Conservation (phyloP, 2,888 invertebrate species). For the Morpho helenor region DNA sequence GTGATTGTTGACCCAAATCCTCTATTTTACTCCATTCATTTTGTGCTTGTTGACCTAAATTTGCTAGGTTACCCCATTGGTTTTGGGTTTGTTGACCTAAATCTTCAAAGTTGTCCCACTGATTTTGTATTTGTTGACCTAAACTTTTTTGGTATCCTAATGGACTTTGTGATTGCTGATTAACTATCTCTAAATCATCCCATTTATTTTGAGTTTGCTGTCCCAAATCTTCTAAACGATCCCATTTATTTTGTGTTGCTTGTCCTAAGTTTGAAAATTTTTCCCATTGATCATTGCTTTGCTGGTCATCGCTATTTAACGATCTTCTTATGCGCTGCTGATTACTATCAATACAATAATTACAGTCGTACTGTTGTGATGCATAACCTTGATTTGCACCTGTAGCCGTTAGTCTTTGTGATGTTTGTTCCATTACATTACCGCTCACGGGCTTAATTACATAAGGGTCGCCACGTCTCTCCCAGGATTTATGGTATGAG, state of each 20-base stretch:
- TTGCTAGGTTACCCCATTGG: constrained; percentile 24
- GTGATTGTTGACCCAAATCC: constrained; percentile 38
- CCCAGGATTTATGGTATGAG: constrained; percentile 75
- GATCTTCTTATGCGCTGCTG: constrained; percentile 56
- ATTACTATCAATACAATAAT: constrained; percentile 48
- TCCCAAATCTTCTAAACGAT: constrained; percentile 35
- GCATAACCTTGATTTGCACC: constrained; percentile 40
- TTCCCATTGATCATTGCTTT: constrained; percentile 28
- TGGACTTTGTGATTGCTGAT: constrained; percentile 40
- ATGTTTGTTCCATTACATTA: constrained; percentile 37
- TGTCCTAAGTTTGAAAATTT: constrained; percentile 33
- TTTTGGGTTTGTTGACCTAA: constrained; percentile 36
- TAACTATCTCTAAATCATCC: constrained; percentile 37
- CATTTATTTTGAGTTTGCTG: constrained; percentile 38
- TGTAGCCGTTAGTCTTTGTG: constrained; percentile 46
- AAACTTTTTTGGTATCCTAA: constrained; percentile 34
- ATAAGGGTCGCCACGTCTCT: constrained; percentile 72
- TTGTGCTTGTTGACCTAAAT: constrained; percentile 33
- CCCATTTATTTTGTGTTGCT: constrained; percentile 31
- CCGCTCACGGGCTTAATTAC: constrained; percentile 56
- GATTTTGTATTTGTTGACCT: constrained; percentile 37
- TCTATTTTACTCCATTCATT: constrained; percentile 19
- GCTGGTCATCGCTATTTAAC: constrained; percentile 33
- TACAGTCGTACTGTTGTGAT: constrained; percentile 35
- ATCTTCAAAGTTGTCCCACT: constrained; percentile 39